These are phyloP conservation scores for Hippocampus zosterae DNA, from an alignment of 2,113 vertebrate genomes.

Conservation along the genomic window DNA sequence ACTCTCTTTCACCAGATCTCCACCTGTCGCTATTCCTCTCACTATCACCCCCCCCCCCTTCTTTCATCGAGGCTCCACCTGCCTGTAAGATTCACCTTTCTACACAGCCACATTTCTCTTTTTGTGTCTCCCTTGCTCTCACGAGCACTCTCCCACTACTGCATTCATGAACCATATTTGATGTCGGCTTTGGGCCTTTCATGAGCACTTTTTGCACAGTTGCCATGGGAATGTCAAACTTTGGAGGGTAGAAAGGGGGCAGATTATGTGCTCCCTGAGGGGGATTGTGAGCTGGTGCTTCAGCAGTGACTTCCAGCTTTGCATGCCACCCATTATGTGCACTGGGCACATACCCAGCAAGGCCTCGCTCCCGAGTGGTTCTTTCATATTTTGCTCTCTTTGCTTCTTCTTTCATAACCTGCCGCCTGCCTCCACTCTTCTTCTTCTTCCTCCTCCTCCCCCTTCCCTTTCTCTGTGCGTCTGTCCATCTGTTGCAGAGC, in stretches of 20 bases:
- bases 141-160: slow-evolving; percentile 39
- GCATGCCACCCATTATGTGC: slow-evolving; percentile 12
- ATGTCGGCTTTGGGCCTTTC: slow-evolving; percentile 48
- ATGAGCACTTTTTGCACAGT: slow-evolving; percentile 55
- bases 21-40: slow-evolving; percentile 62
- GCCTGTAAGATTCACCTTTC: slow-evolving; percentile 63
- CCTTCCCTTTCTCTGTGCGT: slow-evolving; percentile 29
- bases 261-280: slow-evolving; percentile 41
- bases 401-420: slow-evolving; percentile 56
- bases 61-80: slow-evolving; percentile 58
- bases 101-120: slow-evolving; percentile 30
- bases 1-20: slow-evolving; percentile 54
- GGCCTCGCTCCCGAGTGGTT: slow-evolving; percentile 24
- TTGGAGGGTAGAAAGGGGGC: slow-evolving; percentile 26
- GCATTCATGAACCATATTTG: slow-evolving; percentile 57
- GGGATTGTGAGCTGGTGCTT: slow-evolving; percentile 29
- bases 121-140: slow-evolving; percentile 34
- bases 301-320: slow-evolving; percentile 33
- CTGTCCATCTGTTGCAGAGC: slow-evolving; percentile 70
- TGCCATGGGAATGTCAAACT: slow-evolving; percentile 66
- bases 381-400: slow-evolving; percentile 21
- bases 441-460: slow-evolving; percentile 6
- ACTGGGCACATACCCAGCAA: not conserved
- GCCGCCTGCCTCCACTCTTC: slow-evolving; percentile 36
- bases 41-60: slow-evolving; percentile 37